A percentile compares a stretch with the other conserved stretches of the same genome.
phyloP scores from a whole-genome alignment of 2,113 vertebrate species.

The Oreochromis tanganicae region DNA sequence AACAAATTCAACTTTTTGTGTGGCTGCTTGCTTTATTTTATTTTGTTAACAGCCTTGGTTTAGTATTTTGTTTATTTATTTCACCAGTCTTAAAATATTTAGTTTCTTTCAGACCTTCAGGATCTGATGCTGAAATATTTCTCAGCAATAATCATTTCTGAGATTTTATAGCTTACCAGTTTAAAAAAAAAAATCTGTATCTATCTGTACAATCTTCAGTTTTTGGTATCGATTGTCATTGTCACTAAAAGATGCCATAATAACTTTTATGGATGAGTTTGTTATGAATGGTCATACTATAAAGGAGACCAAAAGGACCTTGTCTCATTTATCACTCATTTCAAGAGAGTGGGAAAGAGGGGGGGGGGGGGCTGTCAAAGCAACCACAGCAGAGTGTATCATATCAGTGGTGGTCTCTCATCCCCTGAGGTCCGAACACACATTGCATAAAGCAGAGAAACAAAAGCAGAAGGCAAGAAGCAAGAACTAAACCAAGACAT shows the following conservation, averaged over 20 bases:
- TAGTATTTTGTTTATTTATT: not conserved
- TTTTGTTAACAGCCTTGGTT: not conserved
- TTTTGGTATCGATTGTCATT: constrained; percentile 44
- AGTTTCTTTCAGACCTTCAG: not conserved
- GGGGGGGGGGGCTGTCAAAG: constrained; percentile 45
- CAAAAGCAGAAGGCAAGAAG: not conserved
- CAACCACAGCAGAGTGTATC: constrained; percentile 29
- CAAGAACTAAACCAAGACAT: constrained; percentile 8
- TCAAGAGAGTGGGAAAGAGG: constrained; percentile 45
- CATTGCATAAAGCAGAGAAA: constrained; percentile 17
- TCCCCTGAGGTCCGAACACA: constrained; percentile 32
- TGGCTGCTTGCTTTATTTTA: not conserved
- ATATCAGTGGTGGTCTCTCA: constrained; percentile 45
- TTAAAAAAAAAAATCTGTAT: not conserved
- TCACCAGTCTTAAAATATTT: not conserved
- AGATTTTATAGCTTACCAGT: not conserved
- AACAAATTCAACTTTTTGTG: not conserved
- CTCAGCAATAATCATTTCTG: not conserved
- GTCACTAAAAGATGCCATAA: constrained; percentile 42
- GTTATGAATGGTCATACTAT: constrained; percentile 63
- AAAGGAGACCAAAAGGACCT: constrained; percentile 69
- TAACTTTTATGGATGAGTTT: constrained; percentile 67
- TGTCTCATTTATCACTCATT: constrained; percentile 73
- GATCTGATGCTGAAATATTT: not conserved
- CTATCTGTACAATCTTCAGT: constrained; percentile 26